Base-by-base conservation (phyloP, 2,888 invertebrate species). In the Gryllus longicercus region DNA sequence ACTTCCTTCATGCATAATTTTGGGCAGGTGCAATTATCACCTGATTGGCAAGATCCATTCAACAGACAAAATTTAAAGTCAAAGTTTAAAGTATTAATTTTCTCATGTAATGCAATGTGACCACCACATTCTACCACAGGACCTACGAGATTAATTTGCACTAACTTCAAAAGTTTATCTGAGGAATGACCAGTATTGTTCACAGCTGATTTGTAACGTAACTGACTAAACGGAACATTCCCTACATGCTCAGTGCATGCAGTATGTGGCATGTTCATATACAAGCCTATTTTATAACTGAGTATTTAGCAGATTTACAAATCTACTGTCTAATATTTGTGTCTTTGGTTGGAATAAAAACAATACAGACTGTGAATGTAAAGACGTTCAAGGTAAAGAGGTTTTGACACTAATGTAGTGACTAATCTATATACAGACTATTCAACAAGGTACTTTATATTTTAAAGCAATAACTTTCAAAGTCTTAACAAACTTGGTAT, bases 241-340 rank as follows among this genome's bases (percentile, higher is more conserved):
- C 11, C n/a, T 63, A n/a, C 14, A 63, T 14, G 14, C n/a, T 14
- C 16, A 63, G 63, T 14, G 63, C 63, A 63, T 14, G 63, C 63
- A 63, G 63, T 18, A 16, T 18, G n/a, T n/a, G 63, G 11, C 63
- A 63, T 63, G n/a, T 18, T 63, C 63, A 63, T 8, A 63, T 16
- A 63, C n/a, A n/a, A 63, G 63, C 63, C 38, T 63, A 63, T 18
- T n/a, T 63, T 63, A 63, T 63, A n/a, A 63, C 63, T 63, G 63
- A 63, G 63, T 63, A 63, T 63, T 63, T n/a, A 63, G 63, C 63
- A 63, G n/a, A 63, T 18, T 63, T 63, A 63, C 63, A 63, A 63
- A 63, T 63, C 63, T 63, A 63, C 63, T 63, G 63, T 63, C 63
- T 63, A 63, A 63, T 63, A n/a, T 63, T n/a, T 63, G 63, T 63